These are phyloP conservation scores for Junonia oenone DNA, from an alignment of 2,888 invertebrate genomes.

Conservation along the genomic window DNA sequence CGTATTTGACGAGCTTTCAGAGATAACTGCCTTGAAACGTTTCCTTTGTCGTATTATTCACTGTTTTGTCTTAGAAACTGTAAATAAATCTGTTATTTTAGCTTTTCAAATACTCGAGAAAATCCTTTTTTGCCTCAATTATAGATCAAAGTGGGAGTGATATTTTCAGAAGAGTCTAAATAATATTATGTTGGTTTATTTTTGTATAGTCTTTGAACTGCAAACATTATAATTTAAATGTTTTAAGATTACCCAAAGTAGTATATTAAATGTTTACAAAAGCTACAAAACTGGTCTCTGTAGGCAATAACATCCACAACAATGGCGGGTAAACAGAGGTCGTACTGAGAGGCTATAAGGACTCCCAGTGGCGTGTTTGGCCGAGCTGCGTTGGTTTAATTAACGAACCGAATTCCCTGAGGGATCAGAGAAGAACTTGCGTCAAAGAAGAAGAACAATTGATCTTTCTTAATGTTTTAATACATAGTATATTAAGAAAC, in stretches of 20 bases:
- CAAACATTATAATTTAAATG: too few species aligned
- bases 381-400: background rate
- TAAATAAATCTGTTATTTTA: slow-evolving; percentile 48
- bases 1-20: slow-evolving; percentile 68
- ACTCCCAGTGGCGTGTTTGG: background rate
- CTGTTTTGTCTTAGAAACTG: slow-evolving; percentile 51
- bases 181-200: background rate
- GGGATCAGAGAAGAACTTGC: background rate
- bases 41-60: slow-evolving; percentile 67
- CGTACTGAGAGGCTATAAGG: background rate
- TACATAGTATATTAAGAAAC: background rate
- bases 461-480: background rate
- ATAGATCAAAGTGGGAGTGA: background rate
- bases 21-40: slow-evolving; percentile 65
- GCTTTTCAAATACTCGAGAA: slow-evolving; percentile 38
- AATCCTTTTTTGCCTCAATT: background rate
- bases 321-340: too few species aligned
- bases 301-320: too few species aligned
- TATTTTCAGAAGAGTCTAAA: background rate
- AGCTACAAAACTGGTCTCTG: too few species aligned
- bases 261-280: too few species aligned
- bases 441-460: background rate
- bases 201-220: background rate
- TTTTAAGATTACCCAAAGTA: too few species aligned
- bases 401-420: background rate